Base-by-base conservation (phyloP, 1,140 invertebrate genomes). In the Bombus sylvicola region DNA sequence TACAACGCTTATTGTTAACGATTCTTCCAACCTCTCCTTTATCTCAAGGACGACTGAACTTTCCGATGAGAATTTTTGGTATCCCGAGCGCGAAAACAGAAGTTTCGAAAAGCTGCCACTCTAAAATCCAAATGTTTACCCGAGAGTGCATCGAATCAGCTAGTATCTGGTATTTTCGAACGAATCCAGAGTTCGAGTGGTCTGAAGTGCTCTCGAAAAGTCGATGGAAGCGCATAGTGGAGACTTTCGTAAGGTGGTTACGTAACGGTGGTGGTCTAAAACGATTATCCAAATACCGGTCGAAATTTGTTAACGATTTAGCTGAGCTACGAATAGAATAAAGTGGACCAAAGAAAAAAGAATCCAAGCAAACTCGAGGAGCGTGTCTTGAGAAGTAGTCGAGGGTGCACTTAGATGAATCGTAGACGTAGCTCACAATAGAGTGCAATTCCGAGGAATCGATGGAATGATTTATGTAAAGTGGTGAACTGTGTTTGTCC, bases 381-480 rank as follows among this genome's bases (percentile, higher is more conserved):
- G 47, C 8, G 34, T 18, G n/a, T 8, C 15, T 43, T 22, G 18
- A 47, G n/a, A 5, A 31, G 15, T 15, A n/a, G 8, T 41, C 37
- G 41, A 64, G 59, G 22, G 3, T 34, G 39, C 34, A 31, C 34
- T 64, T 68, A 71, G 39, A 76, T 47, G 57, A 87, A 88, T 78
- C 66, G 75, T 75, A 80, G 41, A 84, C 62, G 25, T 59, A 47
- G 25, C 43, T 71, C 41, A 77, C 59, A 74, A 43, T 75, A 72
- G 78, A 81, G 84, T 69, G 81, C 37, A 83, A 90, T 81, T 81
- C 87, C 62, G 66, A 59, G 68, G 15, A 78, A 90, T 90, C 88
- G 75, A 90, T 89, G 77, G n/a, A 77, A 81, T 87, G 85, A 87
- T 81, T 89, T 87, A 90, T 90, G 59, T 73, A 89, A 81, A 59